Conservation (phyloP, 2,113 vertebrate species). For the Dryoscopus gambensis region DNA sequence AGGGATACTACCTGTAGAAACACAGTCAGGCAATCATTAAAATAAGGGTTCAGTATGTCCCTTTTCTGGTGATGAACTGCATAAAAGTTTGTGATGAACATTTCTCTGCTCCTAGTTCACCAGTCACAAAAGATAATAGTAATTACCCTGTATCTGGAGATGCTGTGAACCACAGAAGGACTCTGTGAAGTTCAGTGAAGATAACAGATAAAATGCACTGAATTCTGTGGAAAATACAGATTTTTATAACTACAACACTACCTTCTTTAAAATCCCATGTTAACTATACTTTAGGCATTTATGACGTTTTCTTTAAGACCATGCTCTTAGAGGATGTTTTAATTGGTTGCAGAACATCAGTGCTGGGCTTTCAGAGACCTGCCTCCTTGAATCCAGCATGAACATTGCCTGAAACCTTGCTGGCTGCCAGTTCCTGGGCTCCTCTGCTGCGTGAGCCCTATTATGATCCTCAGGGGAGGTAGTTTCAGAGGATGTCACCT, state of each 20-base stretch:
- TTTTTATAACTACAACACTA: background rate
- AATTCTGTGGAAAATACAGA: background rate
- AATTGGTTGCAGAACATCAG: background rate
- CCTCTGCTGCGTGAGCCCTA: fast-evolving
- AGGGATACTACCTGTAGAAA: background rate
- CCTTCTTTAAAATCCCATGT: background rate
- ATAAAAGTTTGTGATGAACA: background rate
- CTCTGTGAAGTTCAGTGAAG: background rate
- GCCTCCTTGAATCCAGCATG: background rate
- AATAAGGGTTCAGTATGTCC: background rate
- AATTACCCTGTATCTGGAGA: background rate
- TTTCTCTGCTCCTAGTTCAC: background rate
- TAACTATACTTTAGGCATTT: background rate
- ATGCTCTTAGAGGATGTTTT: background rate
- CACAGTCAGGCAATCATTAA: background rate
- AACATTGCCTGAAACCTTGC: background rate
- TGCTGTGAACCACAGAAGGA: background rate
- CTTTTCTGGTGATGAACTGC: background rate
- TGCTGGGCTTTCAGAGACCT: background rate
- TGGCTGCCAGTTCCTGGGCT: background rate
- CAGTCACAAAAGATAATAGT: background rate
- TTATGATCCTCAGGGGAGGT: background rate
- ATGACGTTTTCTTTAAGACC: background rate
- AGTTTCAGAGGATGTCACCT: background rate
- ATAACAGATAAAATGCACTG: background rate